Evolutionary conservation across 2,888 invertebrate species (phyloP).

Genomic region (Danaus chrysippus): DNA sequence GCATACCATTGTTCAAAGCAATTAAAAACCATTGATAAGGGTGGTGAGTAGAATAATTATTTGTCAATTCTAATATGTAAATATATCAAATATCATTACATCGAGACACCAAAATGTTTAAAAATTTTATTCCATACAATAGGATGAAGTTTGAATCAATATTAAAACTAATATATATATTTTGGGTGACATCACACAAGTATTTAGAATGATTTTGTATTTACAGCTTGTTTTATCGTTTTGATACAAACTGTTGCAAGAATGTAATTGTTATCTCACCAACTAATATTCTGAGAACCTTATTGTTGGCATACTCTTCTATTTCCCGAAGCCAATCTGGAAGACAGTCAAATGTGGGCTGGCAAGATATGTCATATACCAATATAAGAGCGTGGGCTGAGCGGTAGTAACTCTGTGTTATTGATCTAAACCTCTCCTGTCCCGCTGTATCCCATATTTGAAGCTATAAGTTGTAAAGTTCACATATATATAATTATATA

Average conservation of each 20-base stretch:
- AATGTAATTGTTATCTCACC: conserved; percentile 78
- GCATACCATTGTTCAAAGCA: too few species aligned
- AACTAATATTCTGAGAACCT: conserved; percentile 95
- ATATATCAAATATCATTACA: too few species aligned
- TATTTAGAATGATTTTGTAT: too few species aligned
- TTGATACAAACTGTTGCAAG: not conserved
- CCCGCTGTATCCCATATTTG: conserved; percentile 99
- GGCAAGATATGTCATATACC: conserved; percentile 98
- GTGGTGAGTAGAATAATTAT: too few species aligned
- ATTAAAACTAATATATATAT: too few species aligned
- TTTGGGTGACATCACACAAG: too few species aligned
- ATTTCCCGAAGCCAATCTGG: conserved; percentile 98
- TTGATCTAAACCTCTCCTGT: conserved; percentile 97
- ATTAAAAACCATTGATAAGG: too few species aligned
- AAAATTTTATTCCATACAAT: too few species aligned
- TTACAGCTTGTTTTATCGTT: too few species aligned
- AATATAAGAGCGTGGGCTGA: conserved; percentile 98
- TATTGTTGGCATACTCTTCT: conserved; percentile 97
- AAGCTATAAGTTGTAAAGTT: conserved; percentile 78
- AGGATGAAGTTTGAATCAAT: too few species aligned
- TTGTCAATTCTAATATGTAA: too few species aligned
- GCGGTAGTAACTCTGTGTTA: conserved; percentile 98
- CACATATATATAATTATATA: not conserved
- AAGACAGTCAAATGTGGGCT: conserved; percentile 97
- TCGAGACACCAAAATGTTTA: too few species aligned